Percentiles rank a stretch among this genome's conserved stretches.
phyloP scores from a whole-genome alignment of 2,113 vertebrate genomes.

The Osmerus mordax region DNA sequence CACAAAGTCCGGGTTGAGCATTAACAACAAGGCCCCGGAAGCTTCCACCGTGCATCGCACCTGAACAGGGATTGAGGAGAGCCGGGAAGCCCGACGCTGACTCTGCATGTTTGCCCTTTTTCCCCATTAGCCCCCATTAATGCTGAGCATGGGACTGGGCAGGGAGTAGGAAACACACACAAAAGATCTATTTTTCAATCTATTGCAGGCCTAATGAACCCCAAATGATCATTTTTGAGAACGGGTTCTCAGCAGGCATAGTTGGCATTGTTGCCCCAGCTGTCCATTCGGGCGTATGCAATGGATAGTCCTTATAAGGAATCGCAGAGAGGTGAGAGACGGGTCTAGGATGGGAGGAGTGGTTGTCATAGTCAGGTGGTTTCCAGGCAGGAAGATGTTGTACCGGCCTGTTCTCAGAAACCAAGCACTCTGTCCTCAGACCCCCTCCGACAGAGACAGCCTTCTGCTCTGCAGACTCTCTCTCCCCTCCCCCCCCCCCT shows the following conservation, averaged over 20 bases:
- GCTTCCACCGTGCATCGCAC: no score
- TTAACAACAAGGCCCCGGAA: no score
- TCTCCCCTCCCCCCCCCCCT: neutral
- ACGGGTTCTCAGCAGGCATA: no score
- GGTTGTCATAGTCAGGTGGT: conserved; percentile 32
- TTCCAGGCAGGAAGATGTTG: conserved; percentile 34
- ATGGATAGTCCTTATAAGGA: no score
- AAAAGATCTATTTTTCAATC: conserved; percentile 3
- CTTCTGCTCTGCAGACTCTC: conserved; percentile 7
- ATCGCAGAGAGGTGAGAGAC: no score
- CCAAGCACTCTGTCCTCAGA: conserved; percentile 20
- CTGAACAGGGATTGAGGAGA: neutral
- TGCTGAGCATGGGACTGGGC: conserved; percentile 30
- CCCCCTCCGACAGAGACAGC: conserved; percentile 37
- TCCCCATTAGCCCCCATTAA: conserved; percentile 7
- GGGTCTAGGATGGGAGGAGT: no score
- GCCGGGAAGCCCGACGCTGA: neutral
- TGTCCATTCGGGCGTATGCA: neutral
- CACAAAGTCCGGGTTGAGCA: no score
- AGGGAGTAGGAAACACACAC: conserved; percentile 28
- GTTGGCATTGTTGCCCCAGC: neutral
- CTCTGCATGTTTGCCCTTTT: conserved; percentile 23
- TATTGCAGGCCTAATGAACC: neutral
- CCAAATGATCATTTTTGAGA: no score
- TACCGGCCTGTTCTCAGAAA: conserved; percentile 20